A percentile compares a stretch with the other conserved stretches of the same genome.
Evolutionary conservation across 2,797 vertebrate species (phyloP).

Genomic region (Huso huso): DNA sequence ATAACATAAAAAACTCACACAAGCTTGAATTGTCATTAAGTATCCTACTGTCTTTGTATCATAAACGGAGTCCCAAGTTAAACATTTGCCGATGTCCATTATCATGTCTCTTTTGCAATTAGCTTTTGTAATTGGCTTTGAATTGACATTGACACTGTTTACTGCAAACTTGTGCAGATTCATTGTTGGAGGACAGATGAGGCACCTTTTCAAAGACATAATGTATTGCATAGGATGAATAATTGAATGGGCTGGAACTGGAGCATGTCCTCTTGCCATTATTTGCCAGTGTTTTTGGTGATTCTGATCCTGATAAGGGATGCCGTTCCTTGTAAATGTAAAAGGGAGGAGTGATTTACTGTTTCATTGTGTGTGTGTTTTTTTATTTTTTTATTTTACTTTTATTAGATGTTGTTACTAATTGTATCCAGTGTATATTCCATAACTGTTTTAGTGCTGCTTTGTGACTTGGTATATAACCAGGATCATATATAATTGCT

Average conservation of each 20-base stretch:
- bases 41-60: constrained; percentile 54
- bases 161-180: constrained; percentile 37
- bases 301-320: background rate
- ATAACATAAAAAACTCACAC: too few species aligned
- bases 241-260: constrained; percentile 32
- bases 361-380: too few species aligned
- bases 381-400: too few species aligned
- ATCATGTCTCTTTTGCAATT: constrained; percentile 44
- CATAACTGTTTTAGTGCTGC: too few species aligned
- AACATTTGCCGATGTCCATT: constrained; percentile 57
- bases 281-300: background rate
- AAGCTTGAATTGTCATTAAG: constrained; percentile 54
- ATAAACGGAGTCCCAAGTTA: constrained; percentile 49
- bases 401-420: too few species aligned
- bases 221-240: constrained; percentile 7
- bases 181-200: constrained; percentile 37
- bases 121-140: constrained; percentile 59
- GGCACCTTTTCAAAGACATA: constrained; percentile 16
- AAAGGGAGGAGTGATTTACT: too few species aligned
- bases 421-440: too few species aligned
- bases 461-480: too few species aligned
- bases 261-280: constrained; percentile 1
- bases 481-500: too few species aligned
- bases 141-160: constrained; percentile 50
- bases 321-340: too few species aligned